Conservation (phyloP, 2,888 invertebrate genomes). For the Silvanus unidentatus region DNA sequence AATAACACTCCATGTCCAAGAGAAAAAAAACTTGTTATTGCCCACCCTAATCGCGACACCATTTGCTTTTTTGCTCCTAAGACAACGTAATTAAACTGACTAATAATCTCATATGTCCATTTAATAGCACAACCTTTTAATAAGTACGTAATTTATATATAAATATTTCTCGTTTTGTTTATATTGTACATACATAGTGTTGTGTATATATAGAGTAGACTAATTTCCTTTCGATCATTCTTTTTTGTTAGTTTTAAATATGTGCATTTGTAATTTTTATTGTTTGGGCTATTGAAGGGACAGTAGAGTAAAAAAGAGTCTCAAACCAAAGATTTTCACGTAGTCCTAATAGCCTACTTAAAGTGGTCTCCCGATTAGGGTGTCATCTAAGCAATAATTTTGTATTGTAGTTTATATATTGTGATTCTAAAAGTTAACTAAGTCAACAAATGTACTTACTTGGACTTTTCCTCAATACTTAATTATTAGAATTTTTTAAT, state of each 20-base stretch:
- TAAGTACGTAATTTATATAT: too few species aligned
- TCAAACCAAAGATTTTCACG: slow-evolving; percentile 45
- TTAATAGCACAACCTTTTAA: too few species aligned
- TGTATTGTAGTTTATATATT: slow-evolving; percentile 32
- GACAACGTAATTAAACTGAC: too few species aligned
- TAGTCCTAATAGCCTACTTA: slow-evolving; percentile 4
- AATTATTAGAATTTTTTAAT: slow-evolving; percentile 21
- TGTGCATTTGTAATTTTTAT: not conserved
- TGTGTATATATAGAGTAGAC: too few species aligned
- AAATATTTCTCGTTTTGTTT: slow-evolving; percentile 25
- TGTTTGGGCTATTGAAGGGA: slow-evolving; percentile 9
- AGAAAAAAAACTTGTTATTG: too few species aligned
- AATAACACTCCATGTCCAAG: too few species aligned
- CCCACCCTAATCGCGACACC: too few species aligned
- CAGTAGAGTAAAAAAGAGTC: slow-evolving; percentile 8
- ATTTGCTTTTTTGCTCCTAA: too few species aligned
- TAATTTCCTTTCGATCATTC: too few species aligned
- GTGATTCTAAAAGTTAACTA: slow-evolving; percentile 40
- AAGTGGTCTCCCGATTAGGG: too few species aligned
- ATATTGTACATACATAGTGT: slow-evolving; percentile 30
- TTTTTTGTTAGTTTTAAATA: not conserved
- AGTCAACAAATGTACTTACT: slow-evolving; percentile 37
- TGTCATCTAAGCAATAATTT: too few species aligned
- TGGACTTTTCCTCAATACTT: slow-evolving; percentile 22
- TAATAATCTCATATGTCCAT: too few species aligned